Base-by-base conservation (phyloP, 2,888 invertebrate species). In the Chrysolina oricalcia region DNA sequence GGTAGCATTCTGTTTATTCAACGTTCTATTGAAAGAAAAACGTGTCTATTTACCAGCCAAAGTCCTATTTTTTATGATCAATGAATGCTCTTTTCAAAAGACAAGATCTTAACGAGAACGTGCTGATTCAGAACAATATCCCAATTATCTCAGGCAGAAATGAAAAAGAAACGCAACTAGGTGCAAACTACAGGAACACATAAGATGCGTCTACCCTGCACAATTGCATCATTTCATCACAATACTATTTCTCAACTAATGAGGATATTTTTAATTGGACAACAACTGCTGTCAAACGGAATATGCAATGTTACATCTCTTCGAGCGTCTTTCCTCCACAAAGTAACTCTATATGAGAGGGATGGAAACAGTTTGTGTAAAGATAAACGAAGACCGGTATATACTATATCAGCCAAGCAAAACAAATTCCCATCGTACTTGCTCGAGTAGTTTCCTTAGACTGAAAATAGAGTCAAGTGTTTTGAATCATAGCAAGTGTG, bases 221-320 rank as follows among this genome's bases (percentile, higher is more conserved):
- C 77, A 77, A 73, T 70, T 75, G 78, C 74, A 76, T 72, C 75
- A 75, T 76, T 73, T 75, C 72, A 27, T 65, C 77, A 79, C 79
- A 79, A 79, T 77, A 72, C 74, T 73, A 74, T 77, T 75, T 74
- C 76, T 71, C 74, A 71, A 79, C 79, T 79, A 80, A 79, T 79
- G 79, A 79, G 80, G 76, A 78, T 76, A 79, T 80, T 80, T 80
- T 80, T 80, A 80, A 80, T 80, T 80, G 80, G 78, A 80, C 75
- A 79, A 79, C 79, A 79, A 78, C 74, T 75, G 74, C 73, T 76
- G 79, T 78, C 80, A 80, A 80, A 80, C 78, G 77, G 80, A 79
- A 80, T 80, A 74, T 70, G 73, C 71, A 66, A 79, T 78, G 77
- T 46, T 73, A 64, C 69, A 66, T 43, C 43, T 50, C 50, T 27